phyloP scores from a whole-genome alignment of 2,888 invertebrate genomes.

The Penaeus monodon region DNA sequence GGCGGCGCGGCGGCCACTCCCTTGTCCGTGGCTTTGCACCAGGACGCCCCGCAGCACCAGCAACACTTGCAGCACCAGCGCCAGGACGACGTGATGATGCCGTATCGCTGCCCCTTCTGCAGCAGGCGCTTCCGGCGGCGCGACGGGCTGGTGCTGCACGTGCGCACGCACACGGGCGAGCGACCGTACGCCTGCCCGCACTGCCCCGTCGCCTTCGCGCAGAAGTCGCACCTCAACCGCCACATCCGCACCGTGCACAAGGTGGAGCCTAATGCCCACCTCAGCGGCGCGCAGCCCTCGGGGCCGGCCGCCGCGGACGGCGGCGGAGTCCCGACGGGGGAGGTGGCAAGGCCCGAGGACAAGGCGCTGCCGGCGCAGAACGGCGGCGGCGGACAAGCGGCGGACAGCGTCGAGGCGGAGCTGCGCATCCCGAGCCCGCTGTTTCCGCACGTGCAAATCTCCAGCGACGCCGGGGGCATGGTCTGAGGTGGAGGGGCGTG shows the following conservation, averaged over 20 bases:
- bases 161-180: conserved; percentile 55
- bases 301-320: no score
- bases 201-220: conserved; percentile 48
- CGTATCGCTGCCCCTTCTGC: conserved; percentile 59
- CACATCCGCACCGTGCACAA: conserved; percentile 62
- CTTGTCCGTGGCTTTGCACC: conserved; percentile 16
- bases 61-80: conserved; percentile 16
- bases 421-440: conserved; percentile 36
- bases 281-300: not conserved
- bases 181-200: conserved; percentile 50
- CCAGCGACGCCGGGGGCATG: not conserved
- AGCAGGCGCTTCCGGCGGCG: conserved; percentile 52
- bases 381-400: no score
- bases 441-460: conserved; percentile 46
- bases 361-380: no score
- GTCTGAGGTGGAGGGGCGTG: no score
- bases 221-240: conserved; percentile 50
- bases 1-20: conserved; percentile 13
- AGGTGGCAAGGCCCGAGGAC: no score
- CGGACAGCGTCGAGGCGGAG: conserved; percentile 1
- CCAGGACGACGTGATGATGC: conserved; percentile 30
- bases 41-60: conserved; percentile 11
- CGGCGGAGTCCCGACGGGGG: no score
- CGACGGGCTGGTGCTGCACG: conserved; percentile 57
- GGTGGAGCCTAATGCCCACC: conserved; percentile 46